Evolutionary conservation across 2,113 vertebrate genomes (phyloP).

Genomic region (Lophius piscatorius): DNA sequence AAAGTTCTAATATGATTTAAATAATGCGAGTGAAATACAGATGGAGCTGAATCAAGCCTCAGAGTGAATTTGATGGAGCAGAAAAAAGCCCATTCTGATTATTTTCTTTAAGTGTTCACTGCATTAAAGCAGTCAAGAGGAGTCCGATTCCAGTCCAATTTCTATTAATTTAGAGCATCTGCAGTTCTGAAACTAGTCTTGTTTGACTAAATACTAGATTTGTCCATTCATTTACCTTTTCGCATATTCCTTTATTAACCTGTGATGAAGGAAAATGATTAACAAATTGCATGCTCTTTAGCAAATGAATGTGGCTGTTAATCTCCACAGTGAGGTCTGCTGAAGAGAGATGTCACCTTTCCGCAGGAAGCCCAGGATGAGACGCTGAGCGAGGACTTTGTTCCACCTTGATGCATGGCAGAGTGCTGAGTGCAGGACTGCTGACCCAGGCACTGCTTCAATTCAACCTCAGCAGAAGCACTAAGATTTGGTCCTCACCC

Average conservation of each 20-base stretch:
- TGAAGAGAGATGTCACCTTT: conserved; percentile 68
- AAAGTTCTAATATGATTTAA: conserved; percentile 34
- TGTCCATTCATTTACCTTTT: conserved; percentile 45
- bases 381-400: conserved; percentile 68
- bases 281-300: conserved; percentile 77
- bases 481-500: conserved; percentile 31
- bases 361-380: conserved; percentile 66
- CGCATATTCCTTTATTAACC: conserved; percentile 64
- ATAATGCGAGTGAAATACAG: conserved; percentile 36
- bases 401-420: conserved; percentile 75
- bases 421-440: conserved; percentile 70
- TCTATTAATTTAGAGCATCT: conserved; percentile 40
- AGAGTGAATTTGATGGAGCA: neutral
- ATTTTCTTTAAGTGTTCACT: conserved; percentile 37
- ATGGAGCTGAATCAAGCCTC: conserved; percentile 18
- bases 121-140: conserved; percentile 20
- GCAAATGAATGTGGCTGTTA: conserved; percentile 72
- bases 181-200: conserved; percentile 31
- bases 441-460: conserved; percentile 74
- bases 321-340: conserved; percentile 33
- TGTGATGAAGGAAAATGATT: conserved; percentile 67
- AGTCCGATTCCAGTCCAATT: conserved; percentile 14
- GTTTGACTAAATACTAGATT: conserved; percentile 26
- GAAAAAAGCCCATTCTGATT: conserved; percentile 5
- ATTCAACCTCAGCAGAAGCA: conserved; percentile 66